Evolutionary conservation across 2,113 vertebrate genomes (phyloP), one percentile per base, ranked within the genome.

Genomic region (Leucoraja erinaceus): DNA sequence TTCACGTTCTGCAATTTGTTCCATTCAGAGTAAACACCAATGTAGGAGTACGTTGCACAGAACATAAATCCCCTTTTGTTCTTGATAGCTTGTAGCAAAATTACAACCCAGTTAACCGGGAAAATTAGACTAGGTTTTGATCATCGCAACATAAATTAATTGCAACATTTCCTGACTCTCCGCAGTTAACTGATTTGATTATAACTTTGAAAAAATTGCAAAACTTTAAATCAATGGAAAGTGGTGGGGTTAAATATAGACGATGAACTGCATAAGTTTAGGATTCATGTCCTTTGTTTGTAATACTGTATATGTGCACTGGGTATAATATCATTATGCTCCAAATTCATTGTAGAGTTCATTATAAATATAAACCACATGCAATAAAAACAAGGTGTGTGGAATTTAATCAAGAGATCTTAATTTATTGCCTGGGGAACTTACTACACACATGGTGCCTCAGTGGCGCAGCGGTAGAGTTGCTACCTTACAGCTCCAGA

Each of bases 1-100:
- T 96, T 95, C 95, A 47, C 93, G 95, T 97, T 96, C 95, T 96
- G 94, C 95, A 95, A 94, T 96, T 97, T 95, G 95, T 95, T 95
- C 95, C 96, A 95, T 95, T 95, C 94, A 94, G 95, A 91, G 90
- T 72, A 91, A 91, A 74, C 72, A 91, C 95, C 94, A 94, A 94
- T 94, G 96, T 93, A 93, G 94, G 94, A 95, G 95, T 95, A 33
- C 68, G 54, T 74, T 74, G 38, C 68, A 28, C 33, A 10, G 90
- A 38, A 9, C 68, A 90, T 90, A 90, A 90, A 90, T 68, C 63
- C 33, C 16, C 90, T 72, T 91, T 91, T 91, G 90, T 91, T 68
- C 90, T 47, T 91, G 90, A 28, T 68, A 91, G 90, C 68, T 72
- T 72, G 66, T 91, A 91, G 66, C 66, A 70, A 68, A 91, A 91